A percentile compares a stretch with the other conserved stretches of the same genome.
Evolutionary conservation across 2,797 vertebrate species (phyloP).

Genomic region (Rhabdomys pumilio): DNA sequence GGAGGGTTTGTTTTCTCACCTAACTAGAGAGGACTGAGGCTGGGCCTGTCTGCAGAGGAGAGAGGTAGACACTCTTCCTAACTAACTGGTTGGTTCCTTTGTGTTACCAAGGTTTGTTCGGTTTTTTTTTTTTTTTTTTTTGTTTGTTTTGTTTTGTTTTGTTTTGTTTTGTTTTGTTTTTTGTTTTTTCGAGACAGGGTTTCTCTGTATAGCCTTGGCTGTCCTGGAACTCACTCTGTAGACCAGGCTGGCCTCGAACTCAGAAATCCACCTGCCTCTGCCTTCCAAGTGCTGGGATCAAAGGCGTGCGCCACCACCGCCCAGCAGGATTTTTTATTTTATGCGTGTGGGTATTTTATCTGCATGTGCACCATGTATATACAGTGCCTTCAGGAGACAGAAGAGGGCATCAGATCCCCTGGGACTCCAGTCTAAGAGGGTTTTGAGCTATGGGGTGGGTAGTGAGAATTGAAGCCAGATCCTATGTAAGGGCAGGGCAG

Average conservation of each 20-base stretch:
- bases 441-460: not conserved
- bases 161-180: too few species aligned
- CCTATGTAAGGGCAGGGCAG: not conserved
- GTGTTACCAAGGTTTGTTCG: not conserved
- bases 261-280: too few species aligned
- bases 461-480: not conserved
- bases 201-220: too few species aligned
- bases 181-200: too few species aligned
- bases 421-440: not conserved
- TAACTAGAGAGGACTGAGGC: not conserved
- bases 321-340: not conserved
- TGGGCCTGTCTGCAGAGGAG: not conserved
- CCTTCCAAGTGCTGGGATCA: too few species aligned
- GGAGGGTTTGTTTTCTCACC: not conserved
- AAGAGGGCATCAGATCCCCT: not conserved
- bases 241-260: too few species aligned
- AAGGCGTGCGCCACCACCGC: too few species aligned
- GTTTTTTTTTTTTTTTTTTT: too few species aligned
- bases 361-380: too few species aligned
- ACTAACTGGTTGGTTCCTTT: not conserved
- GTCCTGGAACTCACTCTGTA: too few species aligned
- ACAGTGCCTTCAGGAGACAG: not conserved
- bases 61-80: not conserved
- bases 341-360: not conserved
- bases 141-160: too few species aligned